Percentiles rank a stretch among this genome's conserved stretches.
phyloP scores from a whole-genome alignment of 2,797 vertebrate species.

The Hydrocynus forskahlii region DNA sequence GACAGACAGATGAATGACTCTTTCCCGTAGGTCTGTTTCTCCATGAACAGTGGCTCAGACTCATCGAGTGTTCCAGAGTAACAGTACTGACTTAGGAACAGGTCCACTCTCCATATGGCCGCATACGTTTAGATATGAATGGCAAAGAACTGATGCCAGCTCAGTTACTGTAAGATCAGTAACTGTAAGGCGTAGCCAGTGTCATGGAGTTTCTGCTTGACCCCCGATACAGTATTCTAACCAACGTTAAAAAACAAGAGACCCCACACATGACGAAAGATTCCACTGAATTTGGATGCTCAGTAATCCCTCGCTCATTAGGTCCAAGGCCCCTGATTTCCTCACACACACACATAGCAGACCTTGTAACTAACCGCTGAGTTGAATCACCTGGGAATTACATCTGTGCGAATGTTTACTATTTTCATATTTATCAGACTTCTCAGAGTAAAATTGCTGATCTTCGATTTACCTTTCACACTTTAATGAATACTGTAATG shows the following conservation, averaged over 20 bases:
- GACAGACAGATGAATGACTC: slow-evolving; percentile 26
- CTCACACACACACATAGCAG: neutral
- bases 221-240: too few species aligned
- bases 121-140: neutral
- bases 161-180: too few species aligned
- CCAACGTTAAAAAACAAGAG: too few species aligned
- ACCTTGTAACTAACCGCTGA: neutral
- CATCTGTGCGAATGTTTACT: neutral
- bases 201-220: too few species aligned
- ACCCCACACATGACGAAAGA: too few species aligned
- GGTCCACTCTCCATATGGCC: neutral
- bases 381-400: neutral
- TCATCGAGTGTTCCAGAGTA: slow-evolving; percentile 14
- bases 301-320: too few species aligned
- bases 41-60: slow-evolving; percentile 43
- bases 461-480: neutral
- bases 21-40: slow-evolving; percentile 34
- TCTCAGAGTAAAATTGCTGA: neutral
- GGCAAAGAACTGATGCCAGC: too few species aligned
- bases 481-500: neutral
- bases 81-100: neutral
- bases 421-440: neutral
- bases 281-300: too few species aligned
- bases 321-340: neutral
- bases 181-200: too few species aligned